These are phyloP conservation scores for Opisthocomus hoazin DNA, from an alignment of 2,113 vertebrate species.

Conservation along the genomic window DNA sequence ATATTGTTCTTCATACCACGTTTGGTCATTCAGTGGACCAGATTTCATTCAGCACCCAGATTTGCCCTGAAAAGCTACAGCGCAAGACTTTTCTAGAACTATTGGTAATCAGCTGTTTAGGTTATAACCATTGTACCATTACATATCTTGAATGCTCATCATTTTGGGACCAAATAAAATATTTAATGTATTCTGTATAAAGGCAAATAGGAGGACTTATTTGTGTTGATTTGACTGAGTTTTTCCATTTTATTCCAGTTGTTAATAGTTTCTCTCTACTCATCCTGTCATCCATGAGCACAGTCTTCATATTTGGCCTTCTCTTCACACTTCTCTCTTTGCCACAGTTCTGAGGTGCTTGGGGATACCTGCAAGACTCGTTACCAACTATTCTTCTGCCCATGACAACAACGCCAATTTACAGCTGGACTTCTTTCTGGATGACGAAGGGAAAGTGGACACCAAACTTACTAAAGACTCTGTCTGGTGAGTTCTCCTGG, in stretches of 20 bases:
- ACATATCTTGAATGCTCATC: neutral
- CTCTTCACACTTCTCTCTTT: neutral
- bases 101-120: neutral
- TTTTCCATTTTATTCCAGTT: neutral
- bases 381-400: conserved; percentile 93
- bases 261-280: neutral
- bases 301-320: neutral
- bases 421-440: conserved; percentile 85
- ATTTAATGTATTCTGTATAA: neutral
- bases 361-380: conserved; percentile 86
- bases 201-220: neutral
- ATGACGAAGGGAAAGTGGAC: conserved; percentile 82
- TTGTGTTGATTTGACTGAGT: neutral
- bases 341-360: conserved; percentile 87
- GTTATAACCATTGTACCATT: neutral
- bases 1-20: neutral
- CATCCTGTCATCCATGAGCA: neutral
- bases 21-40: neutral
- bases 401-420: conserved; percentile 94
- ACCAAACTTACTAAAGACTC: conserved; percentile 85
- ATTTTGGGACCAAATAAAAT: neutral
- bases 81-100: neutral
- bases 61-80: neutral
- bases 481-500: conserved; percentile 80
- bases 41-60: neutral